Conservation (phyloP, 2,113 vertebrate species). For the Electrona antarctica region DNA sequence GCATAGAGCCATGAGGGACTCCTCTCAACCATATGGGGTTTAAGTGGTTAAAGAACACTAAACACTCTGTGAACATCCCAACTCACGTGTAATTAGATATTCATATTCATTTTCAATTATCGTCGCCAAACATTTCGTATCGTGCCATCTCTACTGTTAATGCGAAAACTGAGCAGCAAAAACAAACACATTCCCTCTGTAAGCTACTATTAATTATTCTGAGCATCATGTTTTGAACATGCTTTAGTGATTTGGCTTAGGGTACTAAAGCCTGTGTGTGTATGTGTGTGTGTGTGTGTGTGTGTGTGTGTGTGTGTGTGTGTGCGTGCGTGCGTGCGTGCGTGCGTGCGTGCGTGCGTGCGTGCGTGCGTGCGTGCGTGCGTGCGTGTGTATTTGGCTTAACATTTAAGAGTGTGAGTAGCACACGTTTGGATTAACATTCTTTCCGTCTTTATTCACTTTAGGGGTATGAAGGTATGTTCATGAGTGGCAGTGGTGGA, state of each 20-base stretch:
- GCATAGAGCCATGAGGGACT: too few relatives aligned
- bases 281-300: not conserved
- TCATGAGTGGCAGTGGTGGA: slow-evolving; percentile 1
- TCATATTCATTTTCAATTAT: too few relatives aligned
- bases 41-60: too few relatives aligned
- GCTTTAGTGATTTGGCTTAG: slow-evolving; percentile 25
- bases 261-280: slow-evolving; percentile 41
- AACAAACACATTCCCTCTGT: slow-evolving; percentile 7
- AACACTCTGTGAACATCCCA: too few relatives aligned
- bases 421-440: slow-evolving; percentile 69
- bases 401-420: slow-evolving; percentile 22
- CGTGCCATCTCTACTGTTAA: not conserved
- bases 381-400: not conserved
- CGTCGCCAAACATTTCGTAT: too few relatives aligned
- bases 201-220: not conserved
- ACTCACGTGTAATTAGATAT: too few relatives aligned
- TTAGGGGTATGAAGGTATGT: slow-evolving; percentile 40
- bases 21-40: too few relatives aligned
- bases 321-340: slow-evolving; percentile 9
- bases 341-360: not conserved
- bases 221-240: slow-evolving; percentile 33
- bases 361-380: too few relatives aligned
- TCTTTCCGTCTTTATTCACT: slow-evolving; percentile 69
- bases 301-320: slow-evolving; percentile 7
- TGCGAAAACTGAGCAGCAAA: not conserved